phyloP scores from a whole-genome alignment of 1,140 invertebrate genomes.

The Laupala kohalensis region DNA sequence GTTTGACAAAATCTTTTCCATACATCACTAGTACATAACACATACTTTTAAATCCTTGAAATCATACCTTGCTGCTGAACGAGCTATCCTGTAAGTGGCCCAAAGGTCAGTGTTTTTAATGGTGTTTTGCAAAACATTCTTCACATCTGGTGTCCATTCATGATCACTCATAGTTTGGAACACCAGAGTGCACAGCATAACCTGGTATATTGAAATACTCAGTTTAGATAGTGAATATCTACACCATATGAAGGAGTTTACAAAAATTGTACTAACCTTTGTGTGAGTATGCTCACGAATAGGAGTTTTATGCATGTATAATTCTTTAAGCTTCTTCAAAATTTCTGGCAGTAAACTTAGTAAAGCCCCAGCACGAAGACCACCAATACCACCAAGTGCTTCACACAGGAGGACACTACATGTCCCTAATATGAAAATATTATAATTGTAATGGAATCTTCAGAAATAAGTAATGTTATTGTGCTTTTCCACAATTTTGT shows the following conservation, averaged over 20 bases:
- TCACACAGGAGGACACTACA: conserved; percentile 37
- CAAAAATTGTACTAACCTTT: conserved; percentile 18
- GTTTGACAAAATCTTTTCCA: background rate
- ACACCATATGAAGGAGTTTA: no score
- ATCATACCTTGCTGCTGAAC: conserved; percentile 61
- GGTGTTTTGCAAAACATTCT: conserved; percentile 39
- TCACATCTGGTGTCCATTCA: conserved; percentile 39
- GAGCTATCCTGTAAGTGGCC: conserved; percentile 73
- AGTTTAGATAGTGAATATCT: no score
- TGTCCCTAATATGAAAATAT: background rate
- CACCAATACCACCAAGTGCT: conserved; percentile 60
- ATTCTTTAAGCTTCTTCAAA: conserved; percentile 33
- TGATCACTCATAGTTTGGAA: conserved; percentile 65
- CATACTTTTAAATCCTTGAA: conserved; percentile 5
- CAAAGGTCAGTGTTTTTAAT: conserved; percentile 54
- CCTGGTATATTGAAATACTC: conserved; percentile 22
- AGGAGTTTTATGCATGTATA: background rate
- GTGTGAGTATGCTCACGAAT: conserved; percentile 22
- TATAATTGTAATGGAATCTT: no score
- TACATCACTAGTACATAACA: background rate
- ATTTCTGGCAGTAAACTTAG: conserved; percentile 41
- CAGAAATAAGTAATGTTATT: no score
- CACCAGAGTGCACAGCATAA: conserved; percentile 64
- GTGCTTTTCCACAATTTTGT: no score
- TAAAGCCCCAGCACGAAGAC: conserved; percentile 42